Percentiles rank a stretch among this genome's conserved stretches.
Conservation (phyloP, 1,140 invertebrate species). For the Drosophila busckii region DNA sequence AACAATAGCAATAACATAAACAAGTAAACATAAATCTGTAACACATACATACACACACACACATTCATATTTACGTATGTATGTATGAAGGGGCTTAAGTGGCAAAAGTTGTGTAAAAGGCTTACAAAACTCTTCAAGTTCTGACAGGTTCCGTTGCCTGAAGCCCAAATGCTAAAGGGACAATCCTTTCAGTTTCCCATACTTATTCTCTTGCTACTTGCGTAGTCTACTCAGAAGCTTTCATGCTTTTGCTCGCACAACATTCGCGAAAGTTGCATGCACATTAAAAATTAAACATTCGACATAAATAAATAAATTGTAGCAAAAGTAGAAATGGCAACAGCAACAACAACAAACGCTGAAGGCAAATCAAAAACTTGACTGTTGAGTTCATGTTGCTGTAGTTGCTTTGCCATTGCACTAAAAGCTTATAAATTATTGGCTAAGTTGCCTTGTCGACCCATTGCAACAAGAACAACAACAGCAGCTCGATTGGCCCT, state of each 20-base stretch:
- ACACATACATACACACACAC: constrained; percentile 26
- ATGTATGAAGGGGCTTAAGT: constrained; percentile 73
- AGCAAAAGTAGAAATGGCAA: constrained; percentile 52
- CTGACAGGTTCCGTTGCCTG: not conserved
- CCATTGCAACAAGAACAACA: constrained; percentile 35
- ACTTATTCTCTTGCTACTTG: not conserved
- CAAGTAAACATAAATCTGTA: constrained; percentile 24
- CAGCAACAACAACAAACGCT: constrained; percentile 34
- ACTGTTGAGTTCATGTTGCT: constrained; percentile 28
- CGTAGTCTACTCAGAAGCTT: not conserved
- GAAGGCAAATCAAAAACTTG: constrained; percentile 64
- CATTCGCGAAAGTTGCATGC: constrained; percentile 54
- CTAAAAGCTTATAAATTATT: constrained; percentile 77
- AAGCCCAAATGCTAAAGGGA: not conserved
- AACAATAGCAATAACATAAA: constrained; percentile 33
- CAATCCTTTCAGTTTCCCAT: constrained; percentile 16
- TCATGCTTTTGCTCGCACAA: constrained; percentile 1
- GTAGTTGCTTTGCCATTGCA: constrained; percentile 55
- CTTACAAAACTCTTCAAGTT: constrained; percentile 60
- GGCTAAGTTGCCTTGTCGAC: constrained; percentile 46
- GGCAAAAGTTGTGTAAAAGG: constrained; percentile 73
- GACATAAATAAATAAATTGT: constrained; percentile 69
- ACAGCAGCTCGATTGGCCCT: constrained; percentile 40
- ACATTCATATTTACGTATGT: constrained; percentile 55
- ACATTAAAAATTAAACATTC: constrained; percentile 73